A percentile compares a stretch with the other conserved stretches of the same genome.
phyloP scores from a whole-genome alignment of 1,140 invertebrate species.

The Ganaspis sp. region DNA sequence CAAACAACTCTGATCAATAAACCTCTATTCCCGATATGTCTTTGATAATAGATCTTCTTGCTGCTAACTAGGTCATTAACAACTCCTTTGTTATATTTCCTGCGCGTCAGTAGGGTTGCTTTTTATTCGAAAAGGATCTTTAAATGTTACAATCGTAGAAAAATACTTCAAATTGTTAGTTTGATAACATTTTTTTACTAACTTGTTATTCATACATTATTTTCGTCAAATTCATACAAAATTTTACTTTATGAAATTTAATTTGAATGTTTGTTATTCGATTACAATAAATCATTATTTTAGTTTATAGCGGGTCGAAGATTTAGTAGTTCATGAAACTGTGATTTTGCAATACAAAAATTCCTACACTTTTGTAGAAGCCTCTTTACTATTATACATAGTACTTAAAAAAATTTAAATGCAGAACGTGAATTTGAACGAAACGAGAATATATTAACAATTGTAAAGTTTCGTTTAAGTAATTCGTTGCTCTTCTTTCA shows the following conservation, averaged over 20 bases:
- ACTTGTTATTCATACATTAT: too few species aligned
- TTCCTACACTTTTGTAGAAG: background rate
- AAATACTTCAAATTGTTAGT: too few species aligned
- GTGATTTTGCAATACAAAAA: conserved; percentile 12
- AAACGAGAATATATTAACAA: conserved; percentile 20
- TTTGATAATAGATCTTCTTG: background rate
- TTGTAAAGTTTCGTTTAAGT: conserved; percentile 15
- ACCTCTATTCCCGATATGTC: background rate
- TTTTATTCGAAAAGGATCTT: too few species aligned
- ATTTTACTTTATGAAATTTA: too few species aligned
- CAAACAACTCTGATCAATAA: background rate
- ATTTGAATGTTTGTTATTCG: too few species aligned
- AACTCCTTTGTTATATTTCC: background rate
- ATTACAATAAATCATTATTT: background rate
- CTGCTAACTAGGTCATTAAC: background rate
- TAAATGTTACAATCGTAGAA: too few species aligned
- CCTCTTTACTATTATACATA: background rate
- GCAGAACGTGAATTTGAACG: conserved; percentile 4
- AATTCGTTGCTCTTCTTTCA: conserved; percentile 2
- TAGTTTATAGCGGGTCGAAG: background rate
- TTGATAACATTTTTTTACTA: too few species aligned
- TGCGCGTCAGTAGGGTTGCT: too few species aligned
- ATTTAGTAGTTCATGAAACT: background rate
- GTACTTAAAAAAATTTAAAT: background rate
- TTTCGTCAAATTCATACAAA: too few species aligned